A percentile compares a stretch with the other conserved stretches of the same genome.
phyloP scores from a whole-genome alignment of 2,113 vertebrate species.

The Corvus moneduloides region DNA sequence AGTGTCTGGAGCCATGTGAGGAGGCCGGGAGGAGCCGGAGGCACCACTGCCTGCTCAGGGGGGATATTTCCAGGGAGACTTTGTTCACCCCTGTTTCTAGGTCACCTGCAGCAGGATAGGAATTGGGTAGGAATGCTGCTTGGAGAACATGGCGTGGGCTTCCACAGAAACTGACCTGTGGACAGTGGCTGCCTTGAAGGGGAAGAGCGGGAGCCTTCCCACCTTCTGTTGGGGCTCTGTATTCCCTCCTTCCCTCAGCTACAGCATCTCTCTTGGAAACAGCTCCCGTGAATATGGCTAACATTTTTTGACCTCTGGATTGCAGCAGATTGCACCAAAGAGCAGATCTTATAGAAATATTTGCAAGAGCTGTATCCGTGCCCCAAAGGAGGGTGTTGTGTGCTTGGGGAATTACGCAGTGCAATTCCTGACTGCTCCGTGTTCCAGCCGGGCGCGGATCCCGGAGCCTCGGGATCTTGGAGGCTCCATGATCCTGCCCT shows the following conservation, averaged over 20 bases:
- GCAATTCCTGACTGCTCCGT: neutral
- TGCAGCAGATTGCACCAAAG: constrained; percentile 47
- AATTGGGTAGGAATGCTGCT: neutral
- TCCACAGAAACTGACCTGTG: neutral
- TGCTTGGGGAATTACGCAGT: neutral
- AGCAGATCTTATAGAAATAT: neutral
- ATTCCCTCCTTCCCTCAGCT: neutral
- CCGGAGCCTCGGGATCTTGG: neutral
- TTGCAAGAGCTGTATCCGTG: neutral
- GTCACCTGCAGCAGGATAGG: neutral
- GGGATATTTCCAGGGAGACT: neutral
- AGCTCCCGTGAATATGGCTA: neutral
- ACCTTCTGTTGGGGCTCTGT: neutral
- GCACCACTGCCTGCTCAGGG: neutral
- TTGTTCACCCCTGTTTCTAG: neutral
- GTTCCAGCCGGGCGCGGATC: neutral
- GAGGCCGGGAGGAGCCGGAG: neutral
- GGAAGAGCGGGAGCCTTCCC: neutral
- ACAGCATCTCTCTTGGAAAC: neutral
- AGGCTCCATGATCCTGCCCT: neutral
- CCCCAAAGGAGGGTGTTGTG: neutral
- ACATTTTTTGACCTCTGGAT: constrained; percentile 32
- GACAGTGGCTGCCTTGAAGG: neutral
- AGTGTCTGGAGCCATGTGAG: neutral
- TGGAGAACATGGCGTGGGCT: neutral